phyloP scores from a whole-genome alignment of 2,797 vertebrate species.

The Anguilla megastoma region DNA sequence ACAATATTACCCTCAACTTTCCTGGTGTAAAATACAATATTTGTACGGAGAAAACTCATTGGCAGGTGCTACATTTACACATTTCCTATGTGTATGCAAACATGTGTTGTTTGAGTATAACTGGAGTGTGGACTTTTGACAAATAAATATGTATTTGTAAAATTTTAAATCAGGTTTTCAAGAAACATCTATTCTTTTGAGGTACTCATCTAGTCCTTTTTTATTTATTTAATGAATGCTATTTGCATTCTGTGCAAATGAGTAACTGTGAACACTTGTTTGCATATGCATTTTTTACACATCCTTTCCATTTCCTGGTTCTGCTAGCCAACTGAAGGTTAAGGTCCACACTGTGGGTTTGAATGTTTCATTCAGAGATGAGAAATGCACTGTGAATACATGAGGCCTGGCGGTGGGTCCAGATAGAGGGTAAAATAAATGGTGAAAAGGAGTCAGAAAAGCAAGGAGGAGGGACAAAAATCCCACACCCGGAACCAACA shows the following conservation, averaged over 20 bases:
- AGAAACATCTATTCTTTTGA: not conserved
- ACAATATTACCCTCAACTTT: not conserved
- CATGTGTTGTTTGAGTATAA: not conserved
- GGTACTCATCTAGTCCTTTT: not conserved
- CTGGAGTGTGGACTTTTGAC: not conserved
- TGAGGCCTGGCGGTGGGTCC: conserved; percentile 47
- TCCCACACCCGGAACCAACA: conserved; percentile 47
- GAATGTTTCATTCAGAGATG: conserved; percentile 61
- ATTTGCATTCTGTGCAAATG: conserved; percentile 27
- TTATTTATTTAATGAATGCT: not conserved
- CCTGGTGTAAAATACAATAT: not conserved
- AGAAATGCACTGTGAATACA: conserved; percentile 62
- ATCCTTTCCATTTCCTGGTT: conserved; percentile 47
- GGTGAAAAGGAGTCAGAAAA: conserved; percentile 30
- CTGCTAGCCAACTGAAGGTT: conserved; percentile 53
- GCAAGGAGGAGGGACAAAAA: not conserved
- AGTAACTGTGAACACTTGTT: conserved; percentile 46
- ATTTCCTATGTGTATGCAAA: not conserved
- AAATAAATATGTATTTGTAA: not conserved
- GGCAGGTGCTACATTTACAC: not conserved
- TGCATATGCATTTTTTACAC: conserved; percentile 54
- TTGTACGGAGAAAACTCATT: not conserved
- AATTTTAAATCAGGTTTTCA: not conserved
- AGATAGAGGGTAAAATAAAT: conserved; percentile 31
- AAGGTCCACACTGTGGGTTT: conserved; percentile 52